These are phyloP conservation scores for Agelas oroides DNA, from an alignment of 37 sponge, comb jelly and placozoan genomes.

Conservation along the genomic window DNA sequence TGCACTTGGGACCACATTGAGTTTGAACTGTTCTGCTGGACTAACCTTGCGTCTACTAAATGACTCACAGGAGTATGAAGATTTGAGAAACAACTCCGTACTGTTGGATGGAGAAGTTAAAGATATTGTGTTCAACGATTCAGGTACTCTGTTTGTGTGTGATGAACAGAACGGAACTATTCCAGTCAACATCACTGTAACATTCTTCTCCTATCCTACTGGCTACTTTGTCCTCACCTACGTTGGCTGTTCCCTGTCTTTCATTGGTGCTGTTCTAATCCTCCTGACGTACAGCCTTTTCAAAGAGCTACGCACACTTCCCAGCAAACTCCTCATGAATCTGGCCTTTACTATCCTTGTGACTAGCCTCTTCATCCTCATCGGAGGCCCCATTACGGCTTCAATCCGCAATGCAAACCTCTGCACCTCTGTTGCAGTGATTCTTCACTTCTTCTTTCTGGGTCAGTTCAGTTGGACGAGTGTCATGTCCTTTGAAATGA, in stretches of 20 bases:
- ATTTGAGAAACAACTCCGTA: slow-evolving; percentile 13
- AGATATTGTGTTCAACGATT: background rate
- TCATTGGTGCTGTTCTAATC: slow-evolving; percentile 37
- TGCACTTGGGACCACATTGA: background rate
- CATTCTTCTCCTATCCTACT: slow-evolving; percentile 10
- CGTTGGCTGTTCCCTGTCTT: slow-evolving; percentile 55
- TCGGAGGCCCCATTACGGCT: background rate
- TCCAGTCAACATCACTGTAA: background rate
- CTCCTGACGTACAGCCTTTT: slow-evolving; percentile 63
- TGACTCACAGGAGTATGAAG: slow-evolving; percentile 14
- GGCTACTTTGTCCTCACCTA: slow-evolving; percentile 45
- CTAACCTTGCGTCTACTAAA: background rate
- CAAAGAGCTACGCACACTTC: slow-evolving; percentile 55
- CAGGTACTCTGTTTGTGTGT: background rate
- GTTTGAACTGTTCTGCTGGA: slow-evolving; percentile 10
- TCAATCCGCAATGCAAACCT: background rate
- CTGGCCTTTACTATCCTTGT: slow-evolving; percentile 27
- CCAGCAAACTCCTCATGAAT: slow-evolving; percentile 56
- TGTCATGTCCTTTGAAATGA: slow-evolving; percentile 31
- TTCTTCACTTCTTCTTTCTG: slow-evolving; percentile 56
- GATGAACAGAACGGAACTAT: background rate
- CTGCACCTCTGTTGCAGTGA: slow-evolving; percentile 32
- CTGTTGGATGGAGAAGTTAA: background rate
- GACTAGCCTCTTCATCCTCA: slow-evolving; percentile 40
- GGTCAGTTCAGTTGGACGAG: slow-evolving; percentile 64